Evolutionary conservation across 2,888 invertebrate species (phyloP), one percentile per base, ranked within the genome.

Genomic region (Noctua fimbriata): DNA sequence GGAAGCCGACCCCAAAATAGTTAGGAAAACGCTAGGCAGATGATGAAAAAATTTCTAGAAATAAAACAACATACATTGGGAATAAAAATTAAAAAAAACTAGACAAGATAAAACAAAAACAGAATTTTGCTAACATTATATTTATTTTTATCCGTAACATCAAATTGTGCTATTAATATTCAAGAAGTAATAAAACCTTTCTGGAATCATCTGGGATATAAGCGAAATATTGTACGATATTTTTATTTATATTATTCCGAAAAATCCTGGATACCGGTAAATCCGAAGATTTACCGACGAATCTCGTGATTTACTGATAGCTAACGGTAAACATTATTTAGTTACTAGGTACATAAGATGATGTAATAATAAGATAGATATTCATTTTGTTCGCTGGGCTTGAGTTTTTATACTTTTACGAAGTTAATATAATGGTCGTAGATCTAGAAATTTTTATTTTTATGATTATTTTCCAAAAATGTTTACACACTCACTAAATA

Each of bases 221-320:
- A 60, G n/a, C 44, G 75, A 86, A 69, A 82, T 72, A 65, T 75
- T 58, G 74, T 58, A 82, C 82, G 86, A 75, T 76, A 83, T 86
- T 84, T 84, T 71, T 84, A 86, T 84, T 84, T 84, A 86, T 84
- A 67, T 86, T 84, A 86, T 84, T 84, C 87, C 60, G 66, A 69
- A 86, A 86, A 76, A 73, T 82, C 76, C 70, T 41, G 76, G 60
- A 76, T 71, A 73, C 72, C 41, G 55, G 66, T 71, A 84, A 84
- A 82, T 76, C 83, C 83, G 58, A 49, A 73, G 83, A 86, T 83
- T 83, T 86, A 83, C 70, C 55, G 87, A 55, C 32, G 83, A 73
- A 84, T 76, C 73, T 84, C 44, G 41, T 86, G 83, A 84, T 84
- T 84, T 84, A 84, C 83, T 86, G 87, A 76, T 82, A 71, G 83